A percentile compares a stretch with the other conserved stretches of the same genome.
phyloP scores from a whole-genome alignment of 2,888 invertebrate species.

The Drosophila macrothrix region DNA sequence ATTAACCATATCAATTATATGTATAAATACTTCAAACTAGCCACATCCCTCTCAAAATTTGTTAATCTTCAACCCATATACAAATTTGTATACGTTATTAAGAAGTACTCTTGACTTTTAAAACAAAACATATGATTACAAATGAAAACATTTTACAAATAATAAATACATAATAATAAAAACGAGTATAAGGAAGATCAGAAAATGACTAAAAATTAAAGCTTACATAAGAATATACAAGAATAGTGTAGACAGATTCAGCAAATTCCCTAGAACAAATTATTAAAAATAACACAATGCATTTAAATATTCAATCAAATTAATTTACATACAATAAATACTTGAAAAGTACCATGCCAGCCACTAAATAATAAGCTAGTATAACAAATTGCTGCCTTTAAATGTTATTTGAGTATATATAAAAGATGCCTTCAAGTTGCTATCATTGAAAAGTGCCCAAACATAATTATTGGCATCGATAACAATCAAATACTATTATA shows the following conservation, averaged over 20 bases:
- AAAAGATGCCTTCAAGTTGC: neutral
- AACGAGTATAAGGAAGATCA: neutral
- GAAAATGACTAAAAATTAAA: neutral
- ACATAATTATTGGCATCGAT: conserved; percentile 37
- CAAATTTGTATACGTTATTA: neutral
- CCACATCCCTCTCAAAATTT: neutral
- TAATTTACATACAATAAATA: neutral
- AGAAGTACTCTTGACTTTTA: neutral
- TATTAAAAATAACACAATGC: neutral
- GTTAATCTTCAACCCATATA: neutral
- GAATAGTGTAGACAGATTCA: neutral
- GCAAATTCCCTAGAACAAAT: neutral
- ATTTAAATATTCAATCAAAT: neutral
- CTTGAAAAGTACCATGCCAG: neutral
- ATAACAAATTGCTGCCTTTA: neutral
- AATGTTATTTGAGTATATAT: neutral
- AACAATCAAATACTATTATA: conserved; percentile 38
- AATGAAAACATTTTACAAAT: neutral
- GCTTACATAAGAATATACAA: neutral
- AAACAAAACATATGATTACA: neutral
- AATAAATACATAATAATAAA: neutral
- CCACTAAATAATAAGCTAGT: neutral
- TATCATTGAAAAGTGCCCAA: neutral
- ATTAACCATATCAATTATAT: neutral
- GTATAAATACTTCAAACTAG: neutral